Percentiles rank a stretch among this genome's conserved stretches.
These are phyloP conservation scores for Typhlichthys eigenmanni DNA, from an alignment of 2,797 vertebrate species.

Conservation along the genomic window DNA sequence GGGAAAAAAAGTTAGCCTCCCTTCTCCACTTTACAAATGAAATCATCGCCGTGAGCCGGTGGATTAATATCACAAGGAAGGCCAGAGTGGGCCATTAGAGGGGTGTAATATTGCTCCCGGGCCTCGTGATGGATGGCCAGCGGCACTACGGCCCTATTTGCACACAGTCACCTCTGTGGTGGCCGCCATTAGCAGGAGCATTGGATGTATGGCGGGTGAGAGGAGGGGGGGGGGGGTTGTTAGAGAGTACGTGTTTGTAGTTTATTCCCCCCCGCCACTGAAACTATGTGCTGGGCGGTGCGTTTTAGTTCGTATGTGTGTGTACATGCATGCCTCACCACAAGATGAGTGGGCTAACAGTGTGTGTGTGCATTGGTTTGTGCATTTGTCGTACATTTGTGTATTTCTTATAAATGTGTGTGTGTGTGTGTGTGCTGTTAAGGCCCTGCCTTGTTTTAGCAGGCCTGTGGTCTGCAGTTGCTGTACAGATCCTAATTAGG, in stretches of 20 bases:
- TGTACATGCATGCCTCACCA: neutral
- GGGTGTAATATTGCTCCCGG: slow-evolving; percentile 93
- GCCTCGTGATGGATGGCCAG: slow-evolving; percentile 92
- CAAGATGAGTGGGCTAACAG: too few species aligned
- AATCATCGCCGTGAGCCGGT: slow-evolving; percentile 90
- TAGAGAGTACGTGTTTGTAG: slow-evolving; percentile 67
- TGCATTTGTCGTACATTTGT: too few species aligned
- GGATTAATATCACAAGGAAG: slow-evolving; percentile 93
- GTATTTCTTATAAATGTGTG: too few species aligned
- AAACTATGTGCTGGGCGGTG: neutral
- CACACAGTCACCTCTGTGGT: slow-evolving; percentile 94
- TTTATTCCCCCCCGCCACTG: too few species aligned
- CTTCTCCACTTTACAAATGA: slow-evolving; percentile 93
- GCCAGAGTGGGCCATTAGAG: slow-evolving; percentile 87
- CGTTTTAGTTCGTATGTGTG: neutral
- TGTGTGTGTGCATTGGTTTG: neutral
- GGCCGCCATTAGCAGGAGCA: slow-evolving; percentile 90
- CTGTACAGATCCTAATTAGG: too few species aligned
- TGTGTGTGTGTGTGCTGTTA: too few species aligned
- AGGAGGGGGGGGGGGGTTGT: slow-evolving; percentile 83
- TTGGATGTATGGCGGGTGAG: slow-evolving; percentile 83
- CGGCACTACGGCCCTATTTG: slow-evolving; percentile 89
- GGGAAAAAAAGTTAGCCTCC: slow-evolving; percentile 60
- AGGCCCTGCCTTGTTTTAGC: too few species aligned
- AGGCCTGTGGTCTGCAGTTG: too few species aligned